Conservation (phyloP, 2,888 invertebrate genomes). For the Scaptodrosophila latifasciaeformis region DNA sequence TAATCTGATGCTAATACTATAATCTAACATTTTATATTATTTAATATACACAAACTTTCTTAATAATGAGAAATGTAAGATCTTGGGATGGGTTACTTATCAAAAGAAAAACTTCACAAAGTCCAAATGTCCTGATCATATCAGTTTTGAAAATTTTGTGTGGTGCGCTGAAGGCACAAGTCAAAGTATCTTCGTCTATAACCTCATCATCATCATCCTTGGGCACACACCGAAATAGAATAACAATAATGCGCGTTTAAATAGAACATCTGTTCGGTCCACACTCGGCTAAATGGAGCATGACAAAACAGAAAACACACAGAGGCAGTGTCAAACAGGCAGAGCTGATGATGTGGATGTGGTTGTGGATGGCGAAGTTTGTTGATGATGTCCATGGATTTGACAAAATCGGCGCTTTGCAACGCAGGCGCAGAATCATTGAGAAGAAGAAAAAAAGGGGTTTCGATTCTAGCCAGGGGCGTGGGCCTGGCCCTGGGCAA, state of each 20-base stretch:
- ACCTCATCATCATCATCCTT: slow-evolving; percentile 33
- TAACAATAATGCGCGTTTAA: slow-evolving; percentile 74
- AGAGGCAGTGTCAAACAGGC: slow-evolving; percentile 22
- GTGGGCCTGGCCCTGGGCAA: slow-evolving; percentile 4
- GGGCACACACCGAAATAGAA: slow-evolving; percentile 59
- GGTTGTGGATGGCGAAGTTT: not conserved
- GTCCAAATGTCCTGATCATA: no score
- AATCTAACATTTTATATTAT: no score
- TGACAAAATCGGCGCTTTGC: slow-evolving; percentile 23
- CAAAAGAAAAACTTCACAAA: no score
- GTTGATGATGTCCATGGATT: slow-evolving; percentile 6
- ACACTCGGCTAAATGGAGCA: slow-evolving; percentile 76
- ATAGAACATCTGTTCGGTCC: slow-evolving; percentile 75
- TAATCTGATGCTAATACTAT: no score
- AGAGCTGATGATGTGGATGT: not conserved
- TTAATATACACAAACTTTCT: no score
- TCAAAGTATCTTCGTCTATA: not conserved
- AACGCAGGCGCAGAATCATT: slow-evolving; percentile 50
- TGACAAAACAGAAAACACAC: slow-evolving; percentile 73
- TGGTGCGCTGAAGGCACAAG: slow-evolving; percentile 37
- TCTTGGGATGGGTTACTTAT: no score
- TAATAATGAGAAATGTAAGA: no score
- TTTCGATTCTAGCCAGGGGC: not conserved
- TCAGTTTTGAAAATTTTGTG: slow-evolving; percentile 35
- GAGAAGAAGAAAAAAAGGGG: slow-evolving; percentile 47